Base-by-base conservation (phyloP, 2,888 invertebrate species). In the Rhagonycha lutea region DNA sequence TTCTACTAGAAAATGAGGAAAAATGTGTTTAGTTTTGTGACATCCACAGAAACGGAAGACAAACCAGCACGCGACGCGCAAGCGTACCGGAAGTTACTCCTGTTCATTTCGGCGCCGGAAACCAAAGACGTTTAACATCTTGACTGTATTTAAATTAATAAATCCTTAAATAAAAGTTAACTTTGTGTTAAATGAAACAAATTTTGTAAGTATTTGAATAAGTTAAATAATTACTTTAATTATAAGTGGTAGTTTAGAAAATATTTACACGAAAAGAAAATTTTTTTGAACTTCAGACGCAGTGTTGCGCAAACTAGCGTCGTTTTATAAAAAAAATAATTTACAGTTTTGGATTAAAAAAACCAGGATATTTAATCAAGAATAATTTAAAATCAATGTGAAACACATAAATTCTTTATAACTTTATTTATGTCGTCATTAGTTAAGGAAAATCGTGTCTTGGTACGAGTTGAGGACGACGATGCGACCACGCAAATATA, bases 401-500 rank as follows among this genome's bases (percentile, higher is more conserved):
- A 79, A 75, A 73, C 78, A 80, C 76, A 81, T 80, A 80, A 79
- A 80, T 81, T 81, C 80, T 80, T 81, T 81, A 80, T 77, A 78
- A 81, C 80, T 83, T 83, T 84, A 85, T 85, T 85, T 84, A 84
- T 85, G 84, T 86, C 85, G 85, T 86, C 84, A 85, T 85, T 85
- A 83, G 80, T 79, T 80, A 79, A 84, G 82, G 85, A 84, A 86
- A 84, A 86, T 81, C 85, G 86, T 85, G 85, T 85, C 86, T 84
- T 86, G 86, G 86, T 87, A 87, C 86, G 85, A 82, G 73, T 81
- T 80, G 81, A 81, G 81, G 84, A 85, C 84, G 83, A 85, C 84
- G 83, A 84, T 83, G 83, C 82, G 84, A 85, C 86, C 86, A 86
- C 86, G 86, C 86, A 84, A 87, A 86, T 86, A 86, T 86, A 85